These are phyloP conservation scores for Psilopsiagon aymara DNA, from an alignment of 2,113 vertebrate genomes.

Conservation along the genomic window DNA sequence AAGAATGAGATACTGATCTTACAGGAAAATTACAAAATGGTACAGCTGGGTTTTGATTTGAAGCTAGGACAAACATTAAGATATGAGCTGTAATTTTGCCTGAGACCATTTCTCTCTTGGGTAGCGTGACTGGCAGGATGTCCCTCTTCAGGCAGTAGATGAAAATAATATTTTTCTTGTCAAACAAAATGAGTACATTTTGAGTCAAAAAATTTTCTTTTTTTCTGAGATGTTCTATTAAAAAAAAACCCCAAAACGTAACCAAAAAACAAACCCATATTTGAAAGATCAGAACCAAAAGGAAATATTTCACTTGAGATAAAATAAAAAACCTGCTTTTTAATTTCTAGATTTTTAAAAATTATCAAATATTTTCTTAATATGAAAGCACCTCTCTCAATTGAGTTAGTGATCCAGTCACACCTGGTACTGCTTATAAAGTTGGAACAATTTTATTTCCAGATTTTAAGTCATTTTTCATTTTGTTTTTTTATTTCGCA, in stretches of 20 bases:
- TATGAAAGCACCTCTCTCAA: neutral
- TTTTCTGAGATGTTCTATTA: neutral
- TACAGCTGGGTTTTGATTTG: neutral
- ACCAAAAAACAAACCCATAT: neutral
- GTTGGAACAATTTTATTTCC: neutral
- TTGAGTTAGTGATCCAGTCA: rapidly evolving
- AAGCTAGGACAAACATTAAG: neutral
- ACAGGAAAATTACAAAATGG: neutral
- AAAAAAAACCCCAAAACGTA: neutral
- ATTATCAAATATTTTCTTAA: neutral
- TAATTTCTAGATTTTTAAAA: neutral
- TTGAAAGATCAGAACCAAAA: neutral
- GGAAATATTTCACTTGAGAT: neutral
- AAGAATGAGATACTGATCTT: neutral
- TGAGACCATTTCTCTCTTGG: neutral
- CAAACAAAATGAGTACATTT: neutral
- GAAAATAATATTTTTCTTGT: neutral
- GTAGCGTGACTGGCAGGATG: neutral
- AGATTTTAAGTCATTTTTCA: neutral
- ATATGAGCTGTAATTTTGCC: neutral
- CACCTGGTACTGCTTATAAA: neutral
- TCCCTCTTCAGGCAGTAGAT: neutral
- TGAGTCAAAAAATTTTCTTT: neutral
- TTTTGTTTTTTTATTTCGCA: neutral
- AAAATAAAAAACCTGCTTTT: neutral